Evolutionary conservation across 2,797 vertebrate genomes (phyloP).

Genomic region (Sebastes itinus): DNA sequence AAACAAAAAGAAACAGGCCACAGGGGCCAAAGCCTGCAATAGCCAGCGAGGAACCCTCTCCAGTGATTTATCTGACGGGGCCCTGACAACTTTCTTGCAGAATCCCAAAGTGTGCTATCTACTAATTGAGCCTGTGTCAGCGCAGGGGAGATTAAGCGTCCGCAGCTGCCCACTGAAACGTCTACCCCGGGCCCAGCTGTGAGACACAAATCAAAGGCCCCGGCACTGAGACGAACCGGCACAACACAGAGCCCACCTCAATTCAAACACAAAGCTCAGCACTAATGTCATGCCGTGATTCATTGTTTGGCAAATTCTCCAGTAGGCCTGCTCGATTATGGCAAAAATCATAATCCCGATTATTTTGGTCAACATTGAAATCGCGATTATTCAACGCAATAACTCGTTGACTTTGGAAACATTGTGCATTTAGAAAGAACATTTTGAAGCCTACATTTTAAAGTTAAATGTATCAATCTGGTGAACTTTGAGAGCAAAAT

Average conservation of each 20-base stretch:
- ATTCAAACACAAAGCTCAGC: slow-evolving; percentile 42
- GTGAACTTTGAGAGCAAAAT: no score
- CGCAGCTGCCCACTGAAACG: slow-evolving; percentile 83
- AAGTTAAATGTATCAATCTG: no score
- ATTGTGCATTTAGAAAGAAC: no score
- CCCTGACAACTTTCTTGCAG: slow-evolving; percentile 83
- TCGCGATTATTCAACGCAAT: no score
- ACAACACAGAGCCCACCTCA: slow-evolving; percentile 48
- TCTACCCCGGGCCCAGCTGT: slow-evolving; percentile 77
- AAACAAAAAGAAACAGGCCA: slow-evolving; percentile 72
- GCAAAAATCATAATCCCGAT: no score
- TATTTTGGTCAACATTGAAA: no score
- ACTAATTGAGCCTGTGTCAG: slow-evolving; percentile 86
- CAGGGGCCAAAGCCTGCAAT: slow-evolving; percentile 48
- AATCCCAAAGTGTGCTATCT: slow-evolving; percentile 83
- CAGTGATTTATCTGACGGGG: slow-evolving; percentile 82
- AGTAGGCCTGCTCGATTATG: no score
- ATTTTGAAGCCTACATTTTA: no score
- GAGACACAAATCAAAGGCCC: slow-evolving; percentile 80
- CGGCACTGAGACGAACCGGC: slow-evolving; percentile 56
- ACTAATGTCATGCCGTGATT: slow-evolving; percentile 27
- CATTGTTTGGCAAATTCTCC: slow-evolving; percentile 38
- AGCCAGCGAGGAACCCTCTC: slow-evolving; percentile 73
- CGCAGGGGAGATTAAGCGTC: slow-evolving; percentile 82
- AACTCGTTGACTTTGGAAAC: no score